A percentile compares a stretch with the other conserved stretches of the same genome.
Conservation (phyloP, 2,888 invertebrate species). For the Elegia similella region DNA sequence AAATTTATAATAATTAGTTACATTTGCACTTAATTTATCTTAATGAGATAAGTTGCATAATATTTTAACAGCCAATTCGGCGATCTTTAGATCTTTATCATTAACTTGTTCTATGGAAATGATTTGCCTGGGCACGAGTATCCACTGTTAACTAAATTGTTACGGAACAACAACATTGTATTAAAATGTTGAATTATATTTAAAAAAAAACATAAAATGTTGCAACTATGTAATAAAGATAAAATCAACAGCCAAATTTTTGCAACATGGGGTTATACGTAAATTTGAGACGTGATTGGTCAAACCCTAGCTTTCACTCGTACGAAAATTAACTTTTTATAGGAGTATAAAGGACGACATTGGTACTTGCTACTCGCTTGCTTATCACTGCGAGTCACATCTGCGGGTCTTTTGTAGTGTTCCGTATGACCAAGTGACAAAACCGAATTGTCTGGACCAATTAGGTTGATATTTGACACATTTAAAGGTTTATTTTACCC, state of each 20-base stretch:
- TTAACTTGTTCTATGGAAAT: neutral
- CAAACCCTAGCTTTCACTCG: neutral
- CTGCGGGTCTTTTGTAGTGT: too few relatives aligned
- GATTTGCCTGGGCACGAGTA: neutral
- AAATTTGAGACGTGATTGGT: constrained; percentile 2
- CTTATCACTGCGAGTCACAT: too few relatives aligned
- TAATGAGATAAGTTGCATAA: neutral
- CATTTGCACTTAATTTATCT: neutral
- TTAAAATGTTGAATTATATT: neutral
- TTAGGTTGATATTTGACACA: too few relatives aligned
- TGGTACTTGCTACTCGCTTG: too few relatives aligned
- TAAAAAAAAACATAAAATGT: constrained; percentile 7
- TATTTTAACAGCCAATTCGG: neutral
- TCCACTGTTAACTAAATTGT: neutral
- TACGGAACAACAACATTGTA: neutral
- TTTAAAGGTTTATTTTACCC: too few relatives aligned
- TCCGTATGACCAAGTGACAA: too few relatives aligned
- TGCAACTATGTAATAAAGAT: constrained; percentile 19
- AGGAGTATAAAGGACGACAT: too few relatives aligned
- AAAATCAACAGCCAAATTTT: neutral
- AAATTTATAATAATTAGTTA: too few relatives aligned
- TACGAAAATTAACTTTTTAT: neutral
- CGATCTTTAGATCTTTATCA: neutral
- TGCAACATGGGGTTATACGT: constrained; percentile 1
- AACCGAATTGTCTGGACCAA: too few relatives aligned